These are phyloP conservation scores for Diplolepis rosae DNA, from an alignment of 2,888 invertebrate species.

Conservation along the genomic window DNA sequence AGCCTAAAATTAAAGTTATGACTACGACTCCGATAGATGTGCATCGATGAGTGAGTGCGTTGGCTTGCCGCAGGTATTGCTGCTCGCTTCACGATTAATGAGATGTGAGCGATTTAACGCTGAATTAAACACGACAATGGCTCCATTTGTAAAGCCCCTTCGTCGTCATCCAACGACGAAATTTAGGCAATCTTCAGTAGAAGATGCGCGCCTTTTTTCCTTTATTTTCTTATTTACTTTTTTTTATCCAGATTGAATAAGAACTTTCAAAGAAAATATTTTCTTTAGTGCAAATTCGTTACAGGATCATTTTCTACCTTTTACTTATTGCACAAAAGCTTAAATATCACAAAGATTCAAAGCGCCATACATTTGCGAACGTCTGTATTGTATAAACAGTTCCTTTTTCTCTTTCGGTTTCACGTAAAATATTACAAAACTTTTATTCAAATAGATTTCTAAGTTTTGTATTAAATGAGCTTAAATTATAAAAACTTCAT, in stretches of 20 bases:
- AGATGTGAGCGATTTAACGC: slow-evolving; percentile 74
- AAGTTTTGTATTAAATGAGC: too few relatives aligned
- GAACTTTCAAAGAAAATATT: neutral
- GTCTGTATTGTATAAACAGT: too few relatives aligned
- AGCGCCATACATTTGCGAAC: too few relatives aligned
- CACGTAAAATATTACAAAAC: too few relatives aligned
- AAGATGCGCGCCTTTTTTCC: neutral
- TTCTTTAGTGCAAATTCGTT: neutral
- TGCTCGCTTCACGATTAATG: slow-evolving; percentile 66
- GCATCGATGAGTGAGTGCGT: slow-evolving; percentile 70
- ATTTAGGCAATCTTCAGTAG: slow-evolving; percentile 15
- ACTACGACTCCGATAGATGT: slow-evolving; percentile 64
- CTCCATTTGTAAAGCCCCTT: slow-evolving; percentile 52
- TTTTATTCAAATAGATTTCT: too few relatives aligned
- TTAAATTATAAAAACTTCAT: too few relatives aligned
- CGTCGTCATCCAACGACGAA: slow-evolving; percentile 34
- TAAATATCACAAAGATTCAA: too few relatives aligned
- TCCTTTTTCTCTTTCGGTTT: too few relatives aligned
- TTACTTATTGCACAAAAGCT: too few relatives aligned
- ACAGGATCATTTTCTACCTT: neutral
- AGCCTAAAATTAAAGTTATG: slow-evolving; percentile 66
- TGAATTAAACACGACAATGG: slow-evolving; percentile 73
- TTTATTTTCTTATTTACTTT: neutral
- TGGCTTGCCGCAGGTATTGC: slow-evolving; percentile 49
- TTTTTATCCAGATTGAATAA: neutral